These are phyloP conservation scores for Planococcus citri DNA, from an alignment of 1,140 invertebrate genomes.

Conservation along the genomic window DNA sequence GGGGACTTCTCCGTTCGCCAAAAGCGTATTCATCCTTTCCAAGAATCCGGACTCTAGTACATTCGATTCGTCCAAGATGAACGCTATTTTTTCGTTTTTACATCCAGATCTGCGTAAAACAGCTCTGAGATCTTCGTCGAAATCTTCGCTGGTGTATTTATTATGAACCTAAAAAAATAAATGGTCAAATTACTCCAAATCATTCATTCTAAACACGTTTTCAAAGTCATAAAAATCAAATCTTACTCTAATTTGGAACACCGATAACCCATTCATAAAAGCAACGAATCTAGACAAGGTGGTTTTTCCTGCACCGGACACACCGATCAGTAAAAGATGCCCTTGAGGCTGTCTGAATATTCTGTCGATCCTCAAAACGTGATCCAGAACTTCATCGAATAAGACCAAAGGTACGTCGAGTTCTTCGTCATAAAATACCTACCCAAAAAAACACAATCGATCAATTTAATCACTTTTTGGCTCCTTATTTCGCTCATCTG, in stretches of 20 bases:
- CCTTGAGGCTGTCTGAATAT: conserved; percentile 98
- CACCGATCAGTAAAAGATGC: conserved; percentile 90
- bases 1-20: conserved; percentile 98
- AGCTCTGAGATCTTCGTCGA: conserved; percentile 93
- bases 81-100: conserved; percentile 97
- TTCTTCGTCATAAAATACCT: conserved; percentile 99
- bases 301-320: conserved; percentile 96
- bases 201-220: background rate
- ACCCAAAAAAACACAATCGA: conserved; percentile 25
- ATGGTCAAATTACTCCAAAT: background rate
- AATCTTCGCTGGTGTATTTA: conserved; percentile 96
- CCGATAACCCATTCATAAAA: conserved; percentile 98
- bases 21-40: conserved; percentile 96
- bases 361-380: conserved; percentile 94
- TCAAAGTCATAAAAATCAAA: background rate
- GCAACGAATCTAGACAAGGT: conserved; percentile 97
- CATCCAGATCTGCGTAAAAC: conserved; percentile 90
- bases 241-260: conserved; percentile 86
- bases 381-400: conserved; percentile 97
- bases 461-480: background rate
- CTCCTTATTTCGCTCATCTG: background rate
- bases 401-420: conserved; percentile 94
- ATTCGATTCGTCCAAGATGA: conserved; percentile 98
- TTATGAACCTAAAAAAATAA: conserved; percentile 70
- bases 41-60: conserved; percentile 97